These are phyloP conservation scores for Fratercula arctica DNA, from an alignment of 2,797 vertebrate genomes.

Conservation along the genomic window DNA sequence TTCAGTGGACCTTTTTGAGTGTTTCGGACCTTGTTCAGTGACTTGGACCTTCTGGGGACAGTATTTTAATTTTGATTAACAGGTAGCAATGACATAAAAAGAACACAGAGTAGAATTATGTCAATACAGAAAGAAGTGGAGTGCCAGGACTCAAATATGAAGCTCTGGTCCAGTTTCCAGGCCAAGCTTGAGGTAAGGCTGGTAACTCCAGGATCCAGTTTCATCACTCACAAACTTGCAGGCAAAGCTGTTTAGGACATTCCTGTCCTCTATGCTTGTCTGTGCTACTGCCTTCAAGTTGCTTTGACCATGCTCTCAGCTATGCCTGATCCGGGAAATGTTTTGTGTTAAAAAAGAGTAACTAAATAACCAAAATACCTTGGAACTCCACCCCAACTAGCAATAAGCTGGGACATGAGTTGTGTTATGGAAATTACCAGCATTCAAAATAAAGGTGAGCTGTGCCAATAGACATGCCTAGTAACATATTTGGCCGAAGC, in stretches of 20 bases:
- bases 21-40: neutral
- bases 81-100: neutral
- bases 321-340: neutral
- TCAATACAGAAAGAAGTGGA: neutral
- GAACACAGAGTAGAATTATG: neutral
- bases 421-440: neutral
- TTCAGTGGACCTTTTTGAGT: neutral
- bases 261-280: neutral
- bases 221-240: neutral
- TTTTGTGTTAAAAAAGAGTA: neutral
- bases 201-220: neutral
- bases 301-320: neutral
- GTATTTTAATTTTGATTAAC: neutral
- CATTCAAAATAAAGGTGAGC: neutral
- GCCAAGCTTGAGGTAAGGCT: neutral
- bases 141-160: neutral
- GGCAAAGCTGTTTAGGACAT: neutral
- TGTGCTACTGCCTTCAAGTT: neutral
- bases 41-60: neutral
- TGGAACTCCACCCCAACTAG: neutral
- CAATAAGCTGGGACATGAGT: neutral
- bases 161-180: neutral
- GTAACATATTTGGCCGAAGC: neutral
- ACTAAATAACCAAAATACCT: neutral
- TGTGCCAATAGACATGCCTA: neutral